Evolutionary conservation across 2,888 invertebrate species (phyloP).

Genomic region (Trissolcus brochymenae): DNA sequence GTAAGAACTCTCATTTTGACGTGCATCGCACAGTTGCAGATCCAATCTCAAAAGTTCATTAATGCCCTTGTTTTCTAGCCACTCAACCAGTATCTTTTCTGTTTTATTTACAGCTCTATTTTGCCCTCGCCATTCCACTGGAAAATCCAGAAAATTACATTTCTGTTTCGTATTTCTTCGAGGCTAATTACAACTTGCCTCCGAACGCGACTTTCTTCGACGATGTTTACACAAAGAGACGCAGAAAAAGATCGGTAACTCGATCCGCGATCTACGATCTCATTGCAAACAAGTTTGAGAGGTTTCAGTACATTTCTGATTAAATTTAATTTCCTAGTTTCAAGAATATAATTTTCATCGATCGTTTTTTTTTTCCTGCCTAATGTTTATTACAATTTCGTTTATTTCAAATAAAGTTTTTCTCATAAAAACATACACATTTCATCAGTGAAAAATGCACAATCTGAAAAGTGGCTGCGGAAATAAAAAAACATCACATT

Average conservation of each 20-base stretch:
- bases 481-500: constrained; percentile 44
- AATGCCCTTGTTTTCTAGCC: constrained; percentile 20
- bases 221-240: constrained; percentile 24
- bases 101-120: constrained; percentile 78
- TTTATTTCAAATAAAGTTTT: too few relatives aligned
- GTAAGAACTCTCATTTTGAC: constrained; percentile 60
- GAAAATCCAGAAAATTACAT: constrained; percentile 83
- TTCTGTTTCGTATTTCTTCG: constrained; percentile 86
- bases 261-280: constrained; percentile 79
- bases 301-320: constrained; percentile 72
- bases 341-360: too few relatives aligned
- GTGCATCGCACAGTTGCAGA: constrained; percentile 24
- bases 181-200: constrained; percentile 82
- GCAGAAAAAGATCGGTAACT: constrained; percentile 78
- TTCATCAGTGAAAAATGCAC: not conserved
- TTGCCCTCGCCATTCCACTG: constrained; percentile 84
- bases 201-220: constrained; percentile 76
- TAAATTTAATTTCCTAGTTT: too few relatives aligned
- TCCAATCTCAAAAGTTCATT: constrained; percentile 44
- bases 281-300: constrained; percentile 79
- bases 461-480: constrained; percentile 22
- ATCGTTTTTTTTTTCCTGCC: too few relatives aligned
- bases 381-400: constrained; percentile 2
- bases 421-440: too few relatives aligned
- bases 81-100: constrained; percentile 13